Base-by-base conservation (phyloP, 2,888 invertebrate genomes). In the Pyrrhia umbra region DNA sequence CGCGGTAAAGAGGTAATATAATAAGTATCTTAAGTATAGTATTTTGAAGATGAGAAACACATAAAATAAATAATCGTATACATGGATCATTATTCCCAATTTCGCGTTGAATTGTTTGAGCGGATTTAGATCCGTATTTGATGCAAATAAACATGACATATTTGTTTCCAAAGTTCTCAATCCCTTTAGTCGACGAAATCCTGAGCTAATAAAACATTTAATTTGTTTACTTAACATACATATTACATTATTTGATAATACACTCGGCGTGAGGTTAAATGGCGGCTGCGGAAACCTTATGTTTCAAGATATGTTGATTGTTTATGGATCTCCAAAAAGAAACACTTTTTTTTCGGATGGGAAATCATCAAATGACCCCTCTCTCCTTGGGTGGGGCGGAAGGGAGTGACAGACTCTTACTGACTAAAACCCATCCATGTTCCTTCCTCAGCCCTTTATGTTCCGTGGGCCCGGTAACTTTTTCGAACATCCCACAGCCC, bases 201-300 rank as follows among this genome's bases (percentile, higher is more conserved):
- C 74, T 59, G 54, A 50, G 54, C 34, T 68, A 49, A 68, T 74
- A 68, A 9, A 74, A 68, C 25, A 27, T 34, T 42, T 27, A 58
- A 68, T 64, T 49, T 57, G 50, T 50, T 23, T 43, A 16, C 1
- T 10, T n/a, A n/a, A n/a, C n/a, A n/a, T n/a, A n/a, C 15, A 42
- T 4, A 27, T 43, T 4, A 23, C 3, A 4, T 23, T 23, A 43
- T 34, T 30, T 56, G 6, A 15, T 5, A 9, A 10, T 5, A 2
- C 9, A 20, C 6, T 13, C 15, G 18, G 20, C 13, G 2, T n/a
- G 18, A 9, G 16, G 21, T 6, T 40, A 18, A 30, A n/a, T 34
- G 34, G 34, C 34, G n/a, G n/a, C n/a, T n/a, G n/a, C n/a, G n/a
- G n/a, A n/a, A n/a, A n/a, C n/a, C n/a, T n/a, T n/a, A n/a, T n/a